phyloP scores from a whole-genome alignment of 2,888 invertebrate species.

The Ephialtes manifestator region DNA sequence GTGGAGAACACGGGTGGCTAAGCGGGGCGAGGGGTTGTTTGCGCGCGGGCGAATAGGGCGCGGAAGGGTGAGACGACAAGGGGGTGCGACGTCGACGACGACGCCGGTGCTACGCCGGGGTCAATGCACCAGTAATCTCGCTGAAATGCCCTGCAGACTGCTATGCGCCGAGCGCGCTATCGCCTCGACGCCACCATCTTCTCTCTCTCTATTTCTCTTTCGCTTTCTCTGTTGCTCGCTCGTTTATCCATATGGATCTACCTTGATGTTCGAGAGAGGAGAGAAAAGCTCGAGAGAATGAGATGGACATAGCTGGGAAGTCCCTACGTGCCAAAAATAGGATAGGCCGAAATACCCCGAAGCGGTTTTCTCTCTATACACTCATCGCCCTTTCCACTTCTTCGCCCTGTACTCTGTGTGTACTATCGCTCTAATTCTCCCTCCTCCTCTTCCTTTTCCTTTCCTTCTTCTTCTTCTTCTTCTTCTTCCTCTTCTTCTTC shows the following conservation, averaged over 20 bases:
- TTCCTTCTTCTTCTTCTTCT: conserved; percentile 38
- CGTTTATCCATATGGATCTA: conserved; percentile 45
- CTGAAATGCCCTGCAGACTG: conserved; percentile 81
- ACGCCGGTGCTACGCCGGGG: conserved; percentile 73
- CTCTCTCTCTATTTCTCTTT: conserved; percentile 35
- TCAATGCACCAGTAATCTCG: conserved; percentile 83
- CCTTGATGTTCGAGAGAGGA: conserved; percentile 62
- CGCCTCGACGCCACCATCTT: conserved; percentile 71
- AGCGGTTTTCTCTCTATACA: conserved; percentile 66
- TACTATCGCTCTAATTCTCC: conserved; percentile 18
- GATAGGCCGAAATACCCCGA: conserved; percentile 69
- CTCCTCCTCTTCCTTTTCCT: conserved; percentile 9
- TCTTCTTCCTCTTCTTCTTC: conserved; percentile 10
- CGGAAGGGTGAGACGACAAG: conserved; percentile 53
- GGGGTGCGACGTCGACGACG: conserved; percentile 53
- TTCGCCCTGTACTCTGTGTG: conserved; percentile 17
- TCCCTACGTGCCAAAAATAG: conserved; percentile 73
- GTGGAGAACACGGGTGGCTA: conserved; percentile 36
- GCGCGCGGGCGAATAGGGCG: conserved; percentile 50
- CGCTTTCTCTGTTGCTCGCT: conserved; percentile 25
- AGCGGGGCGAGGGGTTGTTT: conserved; percentile 51
- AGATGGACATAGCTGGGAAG: conserved; percentile 70
- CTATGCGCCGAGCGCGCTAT: conserved; percentile 73
- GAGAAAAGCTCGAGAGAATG: conserved; percentile 55
- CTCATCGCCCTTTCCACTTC: conserved; percentile 61